Conservation (phyloP, 2,888 invertebrate genomes). For the Xylophagus ater region DNA sequence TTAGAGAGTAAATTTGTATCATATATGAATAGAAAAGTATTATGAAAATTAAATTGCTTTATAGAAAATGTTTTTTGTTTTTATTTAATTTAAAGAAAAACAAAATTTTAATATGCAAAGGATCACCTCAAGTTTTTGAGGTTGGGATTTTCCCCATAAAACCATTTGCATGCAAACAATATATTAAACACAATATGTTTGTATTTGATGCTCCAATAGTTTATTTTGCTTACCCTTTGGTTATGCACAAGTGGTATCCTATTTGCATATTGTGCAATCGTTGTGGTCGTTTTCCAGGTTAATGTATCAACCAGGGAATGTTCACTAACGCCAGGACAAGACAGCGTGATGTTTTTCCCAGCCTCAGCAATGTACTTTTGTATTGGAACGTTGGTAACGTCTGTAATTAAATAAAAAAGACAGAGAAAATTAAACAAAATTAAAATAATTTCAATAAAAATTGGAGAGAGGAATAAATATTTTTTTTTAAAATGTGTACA, state of each 20-base stretch:
- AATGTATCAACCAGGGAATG: conserved; percentile 51
- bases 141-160: background rate
- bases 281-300: conserved; percentile 45
- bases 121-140: too few relatives aligned
- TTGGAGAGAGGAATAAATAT: too few relatives aligned
- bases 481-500: too few relatives aligned
- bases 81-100: background rate
- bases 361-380: conserved; percentile 51
- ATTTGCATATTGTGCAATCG: conserved; percentile 40
- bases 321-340: conserved; percentile 57
- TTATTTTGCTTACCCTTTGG: conserved; percentile 33
- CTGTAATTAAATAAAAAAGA: conserved; percentile 39
- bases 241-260: conserved; percentile 39
- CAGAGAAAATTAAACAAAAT: background rate
- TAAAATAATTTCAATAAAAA: conserved; percentile 5
- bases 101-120: too few relatives aligned
- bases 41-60: too few relatives aligned
- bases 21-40: too few relatives aligned
- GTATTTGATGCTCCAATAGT: conserved; percentile 13
- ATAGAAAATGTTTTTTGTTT: too few relatives aligned
- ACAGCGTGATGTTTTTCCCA: conserved; percentile 52
- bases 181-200: conserved; percentile 13
- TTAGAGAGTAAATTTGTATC: too few relatives aligned
- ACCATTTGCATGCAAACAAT: conserved; percentile 1
- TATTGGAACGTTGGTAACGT: conserved; percentile 47